Base-by-base conservation (phyloP, 2,797 vertebrate genomes). In the Pseudotriccus pelzelni region DNA sequence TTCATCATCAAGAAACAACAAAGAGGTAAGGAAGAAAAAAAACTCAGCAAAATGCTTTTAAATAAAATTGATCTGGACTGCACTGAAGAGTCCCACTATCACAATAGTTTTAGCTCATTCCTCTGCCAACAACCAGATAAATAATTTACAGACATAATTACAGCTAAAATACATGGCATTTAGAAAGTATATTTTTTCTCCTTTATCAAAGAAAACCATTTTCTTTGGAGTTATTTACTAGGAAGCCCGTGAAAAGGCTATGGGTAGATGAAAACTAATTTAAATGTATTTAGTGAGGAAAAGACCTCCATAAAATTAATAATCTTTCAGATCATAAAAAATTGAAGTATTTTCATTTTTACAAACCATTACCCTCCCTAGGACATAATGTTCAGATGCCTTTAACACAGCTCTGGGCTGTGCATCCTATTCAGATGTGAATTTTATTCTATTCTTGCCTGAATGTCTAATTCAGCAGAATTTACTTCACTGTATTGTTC, bases 271-370 rank as follows among this genome's bases (percentile, higher is more conserved):
- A 64, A 82, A 87, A 58, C 2, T 63, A 56, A 43, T 58, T 9
- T 36, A 24, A 59, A 36, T 24, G 4, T 36, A 32, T 64, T 87
- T 24, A 72, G 21, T 18, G 36, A 20, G 11, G 2, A 32, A 41
- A 39, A 12, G 20, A 3, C 0, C 3, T 2, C 3, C 27, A 62
- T 59, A 41, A 22, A 41, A 46, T 21, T 39, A 39, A 53, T 64
- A 60, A 52, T 25, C 13, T 25, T 73, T 73, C 27, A 39, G 6
- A 59, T 27, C 0, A 59, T 20, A 34, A 15, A 1, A 37, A 34
- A 6, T 0, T 0, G 7, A 55, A 17, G 5, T 11, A 14, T 59
- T 60, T 39, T 19, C 9, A 13, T n/a, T 81, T 74, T n/a, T 10
- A 44, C 34, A 21, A 66, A 37, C 34, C 14, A 21, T 58, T 39